A percentile compares a stretch with the other conserved stretches of the same genome.
These are phyloP conservation scores for Austrolebias charrua DNA, from an alignment of 2,797 vertebrate species.

Conservation along the genomic window DNA sequence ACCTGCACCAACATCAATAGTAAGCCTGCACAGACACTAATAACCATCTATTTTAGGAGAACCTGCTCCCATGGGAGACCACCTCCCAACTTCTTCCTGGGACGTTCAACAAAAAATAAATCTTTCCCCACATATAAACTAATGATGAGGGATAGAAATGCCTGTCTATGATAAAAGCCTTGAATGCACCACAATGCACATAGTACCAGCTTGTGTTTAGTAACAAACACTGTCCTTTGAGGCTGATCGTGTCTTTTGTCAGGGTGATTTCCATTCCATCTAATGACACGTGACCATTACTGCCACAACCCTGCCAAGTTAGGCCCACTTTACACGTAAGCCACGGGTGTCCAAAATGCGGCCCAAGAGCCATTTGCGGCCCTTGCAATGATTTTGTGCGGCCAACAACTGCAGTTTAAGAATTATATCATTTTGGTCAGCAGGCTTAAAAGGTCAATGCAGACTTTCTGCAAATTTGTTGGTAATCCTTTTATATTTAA, in stretches of 20 bases:
- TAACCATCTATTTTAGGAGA: conserved; percentile 63
- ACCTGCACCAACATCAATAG: conserved; percentile 71
- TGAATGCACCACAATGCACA: conserved; percentile 75
- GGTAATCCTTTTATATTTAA: too few relatives aligned
- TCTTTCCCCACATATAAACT: conserved; percentile 32
- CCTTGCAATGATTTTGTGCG: too few relatives aligned
- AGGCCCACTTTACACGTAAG: too few relatives aligned
- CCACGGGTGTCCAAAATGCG: too few relatives aligned
- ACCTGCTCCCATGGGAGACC: conserved; percentile 23
- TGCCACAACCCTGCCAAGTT: conserved; percentile 13
- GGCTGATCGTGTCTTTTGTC: conserved; percentile 54
- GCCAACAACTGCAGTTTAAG: too few relatives aligned
- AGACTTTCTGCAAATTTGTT: too few relatives aligned
- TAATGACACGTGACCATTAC: conserved; percentile 62
- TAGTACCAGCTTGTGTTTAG: conserved; percentile 64
- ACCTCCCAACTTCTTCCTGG: conserved; percentile 23
- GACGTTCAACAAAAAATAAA: background rate
- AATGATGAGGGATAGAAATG: conserved; percentile 54
- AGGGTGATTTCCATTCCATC: conserved; percentile 67
- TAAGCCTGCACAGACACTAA: conserved; percentile 57
- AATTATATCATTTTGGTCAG: too few relatives aligned
- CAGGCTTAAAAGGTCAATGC: too few relatives aligned
- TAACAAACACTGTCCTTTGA: conserved; percentile 73
- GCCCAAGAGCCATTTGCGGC: too few relatives aligned
- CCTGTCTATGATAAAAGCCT: conserved; percentile 46